Base-by-base conservation (phyloP, 2,888 invertebrate species). In the Drosophila infuscata region DNA sequence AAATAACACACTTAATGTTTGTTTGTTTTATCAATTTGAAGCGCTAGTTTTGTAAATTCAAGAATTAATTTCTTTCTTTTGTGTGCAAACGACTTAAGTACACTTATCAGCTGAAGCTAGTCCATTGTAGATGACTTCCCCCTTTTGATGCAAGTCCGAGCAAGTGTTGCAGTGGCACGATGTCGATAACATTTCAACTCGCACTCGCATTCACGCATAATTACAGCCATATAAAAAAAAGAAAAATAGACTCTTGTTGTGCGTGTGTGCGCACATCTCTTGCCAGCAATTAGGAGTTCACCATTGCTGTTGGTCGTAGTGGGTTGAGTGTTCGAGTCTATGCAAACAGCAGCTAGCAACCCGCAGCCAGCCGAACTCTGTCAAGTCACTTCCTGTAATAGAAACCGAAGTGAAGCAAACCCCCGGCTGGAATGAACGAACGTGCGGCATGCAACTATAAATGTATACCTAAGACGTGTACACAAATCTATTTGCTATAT, bases 371-470 rank as follows among this genome's bases (percentile, higher is more conserved):
- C 71, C 62, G 81, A 80, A 76, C 78, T 68, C 88, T 83, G 89
- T 87, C 91, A 86, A 84, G 85, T 88, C 86, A 89, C 90, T 87
- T 87, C 91, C 91, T 87, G 86, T 84, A 88, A 91, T 91, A 85
- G 86, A 91, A 85, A 74, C 77, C 69, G 46, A 70, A 58, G 61
- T 65, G 57, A 52, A 20, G 1, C 36, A 56, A 53, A 20, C 11
- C n/a, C 51, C n/a, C 5, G 15, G 25, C 38, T 41, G 12, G 56
- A 36, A 32, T 30, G 41, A 56, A 68, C 8, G 30, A 32, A 17
- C 71, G 69, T 82, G 73, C 74, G 36, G 59, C 83, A 83, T 80
- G 83, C 73, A 69, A 74, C 75, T 52, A 74, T 61, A 63, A 41
- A 41, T 41, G 41, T 41, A 41, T 41, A 32, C 32, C n/a, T 41